Conservation (phyloP, 64 coral and sea anemone genomes). For the Dendronephthya gigantea region DNA sequence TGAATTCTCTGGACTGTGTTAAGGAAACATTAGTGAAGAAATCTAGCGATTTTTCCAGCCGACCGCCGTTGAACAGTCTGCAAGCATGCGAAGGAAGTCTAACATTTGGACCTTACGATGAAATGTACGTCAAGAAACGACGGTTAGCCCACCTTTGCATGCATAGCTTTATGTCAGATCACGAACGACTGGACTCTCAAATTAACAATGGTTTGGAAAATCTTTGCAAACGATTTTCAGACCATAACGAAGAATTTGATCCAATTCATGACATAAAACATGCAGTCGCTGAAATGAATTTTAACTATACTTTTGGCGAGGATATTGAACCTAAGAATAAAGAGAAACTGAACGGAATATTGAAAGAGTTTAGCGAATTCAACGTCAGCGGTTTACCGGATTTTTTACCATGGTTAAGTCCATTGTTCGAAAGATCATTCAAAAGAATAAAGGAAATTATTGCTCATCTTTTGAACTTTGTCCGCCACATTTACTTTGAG, state of each 20-base stretch:
- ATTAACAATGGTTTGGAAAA: conserved; percentile 11
- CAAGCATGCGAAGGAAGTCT: conserved; percentile 22
- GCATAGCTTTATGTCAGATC: conserved; percentile 27
- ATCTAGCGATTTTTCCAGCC: not conserved
- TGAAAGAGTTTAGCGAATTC: conserved; percentile 18
- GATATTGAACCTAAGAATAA: conserved; percentile 15
- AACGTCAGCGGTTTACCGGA: not conserved
- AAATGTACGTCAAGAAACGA: conserved; percentile 11
- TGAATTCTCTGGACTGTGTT: conserved; percentile 24
- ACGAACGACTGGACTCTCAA: not conserved
- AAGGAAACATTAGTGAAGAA: conserved; percentile 23
- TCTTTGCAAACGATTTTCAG: not conserved
- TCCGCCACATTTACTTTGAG: not conserved
- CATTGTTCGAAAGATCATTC: not conserved
- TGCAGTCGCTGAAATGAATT: conserved; percentile 25
- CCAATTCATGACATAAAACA: conserved; percentile 19
- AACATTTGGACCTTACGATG: conserved; percentile 15
- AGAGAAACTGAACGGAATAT: conserved; percentile 1
- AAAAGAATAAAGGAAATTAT: conserved; percentile 3
- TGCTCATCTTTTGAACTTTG: conserved; percentile 15
- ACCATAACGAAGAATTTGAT: conserved; percentile 1
- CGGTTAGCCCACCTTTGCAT: not conserved
- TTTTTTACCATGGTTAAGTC: conserved; percentile 25
- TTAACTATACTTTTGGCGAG: conserved; percentile 19
- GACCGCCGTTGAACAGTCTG: conserved; percentile 22